Conservation (phyloP, 2,888 invertebrate genomes). For the Conchocele bisecta region DNA sequence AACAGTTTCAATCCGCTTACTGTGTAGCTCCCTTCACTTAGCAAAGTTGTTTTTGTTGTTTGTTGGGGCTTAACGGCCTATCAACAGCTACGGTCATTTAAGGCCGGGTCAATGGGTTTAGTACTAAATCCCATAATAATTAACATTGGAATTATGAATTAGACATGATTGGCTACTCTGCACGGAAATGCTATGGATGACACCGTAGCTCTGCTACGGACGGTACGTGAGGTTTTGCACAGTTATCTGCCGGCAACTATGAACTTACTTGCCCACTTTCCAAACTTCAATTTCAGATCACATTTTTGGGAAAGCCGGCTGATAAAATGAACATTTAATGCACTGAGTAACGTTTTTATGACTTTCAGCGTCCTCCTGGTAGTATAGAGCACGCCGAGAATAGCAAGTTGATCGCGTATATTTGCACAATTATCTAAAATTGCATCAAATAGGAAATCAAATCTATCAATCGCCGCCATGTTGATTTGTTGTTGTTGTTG, state of each 20-base stretch:
- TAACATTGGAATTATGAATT: too few relatives aligned
- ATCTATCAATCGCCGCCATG: conserved; percentile 77
- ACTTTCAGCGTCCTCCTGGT: conserved; percentile 62
- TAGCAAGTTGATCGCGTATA: conserved; percentile 71
- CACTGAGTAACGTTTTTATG: conserved; percentile 52
- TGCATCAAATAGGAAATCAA: conserved; percentile 71
- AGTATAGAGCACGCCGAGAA: conserved; percentile 74
- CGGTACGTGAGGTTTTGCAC: too few relatives aligned
- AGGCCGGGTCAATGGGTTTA: too few relatives aligned
- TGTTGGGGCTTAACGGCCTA: too few relatives aligned
- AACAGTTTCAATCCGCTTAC: too few relatives aligned
- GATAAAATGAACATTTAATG: conserved; percentile 68
- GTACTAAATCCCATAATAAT: too few relatives aligned
- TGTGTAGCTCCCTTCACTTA: too few relatives aligned
- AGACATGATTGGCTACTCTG: neutral
- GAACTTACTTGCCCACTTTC: conserved; percentile 93
- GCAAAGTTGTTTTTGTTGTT: too few relatives aligned
- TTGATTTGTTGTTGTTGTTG: conserved; percentile 15
- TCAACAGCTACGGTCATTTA: too few relatives aligned
- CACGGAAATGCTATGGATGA: neutral
- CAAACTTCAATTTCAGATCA: conserved; percentile 86
- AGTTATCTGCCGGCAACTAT: neutral
- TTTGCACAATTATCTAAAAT: conserved; percentile 62
- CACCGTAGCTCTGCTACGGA: too few relatives aligned
- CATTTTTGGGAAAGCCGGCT: conserved; percentile 59